phyloP scores from a whole-genome alignment of 1,140 invertebrate genomes.

The Agrypnia vestita region DNA sequence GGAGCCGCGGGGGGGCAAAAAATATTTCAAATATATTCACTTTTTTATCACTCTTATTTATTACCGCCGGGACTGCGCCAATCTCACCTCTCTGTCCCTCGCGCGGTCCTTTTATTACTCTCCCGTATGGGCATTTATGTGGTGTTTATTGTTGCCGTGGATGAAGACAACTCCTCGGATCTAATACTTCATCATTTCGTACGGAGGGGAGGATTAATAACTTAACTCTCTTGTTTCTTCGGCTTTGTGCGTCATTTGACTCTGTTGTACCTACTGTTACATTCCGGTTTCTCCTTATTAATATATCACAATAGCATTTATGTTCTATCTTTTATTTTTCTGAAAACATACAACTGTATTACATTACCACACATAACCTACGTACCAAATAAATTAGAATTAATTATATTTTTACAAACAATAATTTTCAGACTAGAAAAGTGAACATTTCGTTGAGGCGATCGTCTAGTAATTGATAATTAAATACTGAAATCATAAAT shows the following conservation, averaged over 20 bases:
- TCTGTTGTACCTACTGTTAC: too few relatives aligned
- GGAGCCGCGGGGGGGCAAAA: conserved; percentile 48
- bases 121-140: conserved; percentile 39
- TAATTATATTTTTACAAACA: too few relatives aligned
- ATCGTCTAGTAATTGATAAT: too few relatives aligned
- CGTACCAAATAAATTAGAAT: too few relatives aligned
- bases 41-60: conserved; percentile 59
- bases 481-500: too few relatives aligned
- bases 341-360: too few relatives aligned
- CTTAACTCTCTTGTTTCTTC: conserved; percentile 18
- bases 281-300: too few relatives aligned
- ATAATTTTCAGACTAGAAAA: too few relatives aligned
- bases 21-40: conserved; percentile 42
- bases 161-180: conserved; percentile 44
- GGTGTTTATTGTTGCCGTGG: conserved; percentile 46
- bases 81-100: conserved; percentile 19
- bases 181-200: conserved; percentile 43
- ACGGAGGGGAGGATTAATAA: conserved; percentile 34
- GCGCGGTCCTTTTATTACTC: conserved; percentile 43
- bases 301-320: too few relatives aligned
- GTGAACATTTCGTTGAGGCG: too few relatives aligned
- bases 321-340: too few relatives aligned
- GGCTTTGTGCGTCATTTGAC: not conserved
- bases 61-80: conserved; percentile 38
- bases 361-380: too few relatives aligned